These are phyloP conservation scores for Augochlorella aurata DNA, from an alignment of 2,888 invertebrate genomes.

Conservation along the genomic window DNA sequence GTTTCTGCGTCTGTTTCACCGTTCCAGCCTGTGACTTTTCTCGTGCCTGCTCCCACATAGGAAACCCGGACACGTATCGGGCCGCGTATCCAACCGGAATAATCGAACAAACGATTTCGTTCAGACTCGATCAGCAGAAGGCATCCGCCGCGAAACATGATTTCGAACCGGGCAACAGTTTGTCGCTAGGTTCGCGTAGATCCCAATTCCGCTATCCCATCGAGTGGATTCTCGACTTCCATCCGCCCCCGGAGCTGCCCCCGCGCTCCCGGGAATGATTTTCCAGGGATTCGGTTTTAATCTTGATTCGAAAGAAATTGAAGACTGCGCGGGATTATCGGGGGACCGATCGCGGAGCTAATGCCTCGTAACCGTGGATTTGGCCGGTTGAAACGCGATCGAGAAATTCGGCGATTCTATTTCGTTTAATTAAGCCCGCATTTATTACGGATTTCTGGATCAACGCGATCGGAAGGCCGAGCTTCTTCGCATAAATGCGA, in stretches of 20 bases:
- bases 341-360: neutral
- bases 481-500: too few relatives aligned
- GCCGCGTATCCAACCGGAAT: conserved; percentile 70
- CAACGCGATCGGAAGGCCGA: too few relatives aligned
- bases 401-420: neutral
- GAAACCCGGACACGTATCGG: conserved; percentile 67
- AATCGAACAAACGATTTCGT: conserved; percentile 72
- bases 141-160: conserved; percentile 63
- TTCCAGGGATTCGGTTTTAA: conserved; percentile 42
- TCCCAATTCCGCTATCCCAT: conserved; percentile 7
- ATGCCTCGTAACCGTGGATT: neutral
- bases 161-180: conserved; percentile 70
- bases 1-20: conserved; percentile 31
- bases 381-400: neutral
- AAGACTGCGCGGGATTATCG: conserved; percentile 20
- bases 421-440: neutral
- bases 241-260: neutral
- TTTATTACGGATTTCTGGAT: too few relatives aligned
- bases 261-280: conserved; percentile 16
- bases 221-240: neutral
- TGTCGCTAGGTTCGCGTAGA: conserved; percentile 50
- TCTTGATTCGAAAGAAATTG: conserved; percentile 27
- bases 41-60: conserved; percentile 39
- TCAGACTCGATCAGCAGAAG: conserved; percentile 59
- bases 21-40: conserved; percentile 13